These are phyloP conservation scores for Cryptosula pallasiana DNA, from an alignment of 2,888 invertebrate species.

Conservation along the genomic window DNA sequence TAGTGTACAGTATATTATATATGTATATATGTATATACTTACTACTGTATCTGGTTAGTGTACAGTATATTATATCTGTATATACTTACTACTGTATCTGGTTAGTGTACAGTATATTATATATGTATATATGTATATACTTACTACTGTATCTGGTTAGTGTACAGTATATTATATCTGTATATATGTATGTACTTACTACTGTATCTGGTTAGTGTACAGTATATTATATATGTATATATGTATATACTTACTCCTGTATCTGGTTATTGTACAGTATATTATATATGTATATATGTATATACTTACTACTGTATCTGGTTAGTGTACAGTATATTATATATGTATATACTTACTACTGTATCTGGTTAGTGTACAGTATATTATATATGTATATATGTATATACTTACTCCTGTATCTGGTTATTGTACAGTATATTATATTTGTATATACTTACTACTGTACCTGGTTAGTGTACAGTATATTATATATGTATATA, in stretches of 20 bases:
- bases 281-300: neutral
- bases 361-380: neutral
- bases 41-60: neutral
- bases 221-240: neutral
- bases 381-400: neutral
- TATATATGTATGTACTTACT: no score
- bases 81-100: neutral
- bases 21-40: neutral
- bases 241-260: neutral
- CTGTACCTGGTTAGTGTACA: neutral
- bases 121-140: neutral
- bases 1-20: no score
- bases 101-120: no score
- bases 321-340: no score
- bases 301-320: neutral
- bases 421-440: neutral
- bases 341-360: neutral
- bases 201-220: neutral
- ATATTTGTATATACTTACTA: neutral
- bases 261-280: neutral
- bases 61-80: neutral
- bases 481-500: neutral
- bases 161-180: neutral
- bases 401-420: no score
- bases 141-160: neutral